Evolutionary conservation across 2,888 invertebrate species (phyloP).

Genomic region (Ptychoptera contaminata): DNA sequence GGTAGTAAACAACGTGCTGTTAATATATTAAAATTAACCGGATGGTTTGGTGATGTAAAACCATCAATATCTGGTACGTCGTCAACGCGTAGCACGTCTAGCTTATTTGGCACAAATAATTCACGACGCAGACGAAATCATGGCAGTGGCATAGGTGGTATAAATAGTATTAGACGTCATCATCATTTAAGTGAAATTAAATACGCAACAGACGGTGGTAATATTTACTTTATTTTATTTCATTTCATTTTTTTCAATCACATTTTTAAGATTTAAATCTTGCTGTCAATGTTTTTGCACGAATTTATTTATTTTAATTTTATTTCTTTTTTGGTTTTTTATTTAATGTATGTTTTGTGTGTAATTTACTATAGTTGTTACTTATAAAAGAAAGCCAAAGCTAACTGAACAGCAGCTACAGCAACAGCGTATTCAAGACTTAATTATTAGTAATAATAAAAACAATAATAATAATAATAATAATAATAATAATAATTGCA

Average conservation of each 20-base stretch:
- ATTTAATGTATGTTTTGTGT: conserved; percentile 23
- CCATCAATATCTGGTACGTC: conserved; percentile 7
- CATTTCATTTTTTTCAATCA: conserved; percentile 1
- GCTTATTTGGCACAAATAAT: no score
- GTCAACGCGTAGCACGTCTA: no score
- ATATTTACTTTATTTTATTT: conserved; percentile 4
- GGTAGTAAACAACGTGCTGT: conserved; percentile 1
- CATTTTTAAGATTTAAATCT: no score
- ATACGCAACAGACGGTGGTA: conserved; percentile 7
- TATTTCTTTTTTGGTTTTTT: conserved; percentile 11
- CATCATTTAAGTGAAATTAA: conserved; percentile 7
- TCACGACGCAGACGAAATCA: no score
- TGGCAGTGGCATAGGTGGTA: neutral
- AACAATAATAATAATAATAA: no score
- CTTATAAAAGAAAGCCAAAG: conserved; percentile 5
- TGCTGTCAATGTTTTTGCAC: neutral
- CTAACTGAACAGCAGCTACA: neutral
- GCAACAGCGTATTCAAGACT: no score
- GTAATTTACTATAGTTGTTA: conserved; percentile 9
- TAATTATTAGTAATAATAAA: no score
- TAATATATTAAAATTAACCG: conserved; percentile 3
- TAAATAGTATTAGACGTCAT: neutral
- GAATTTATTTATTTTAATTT: conserved; percentile 2
- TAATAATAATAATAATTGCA: no score
- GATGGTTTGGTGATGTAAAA: conserved; percentile 9